These are phyloP conservation scores for Mechanitis mazaeus DNA, from an alignment of 2,888 invertebrate genomes.

Conservation along the genomic window DNA sequence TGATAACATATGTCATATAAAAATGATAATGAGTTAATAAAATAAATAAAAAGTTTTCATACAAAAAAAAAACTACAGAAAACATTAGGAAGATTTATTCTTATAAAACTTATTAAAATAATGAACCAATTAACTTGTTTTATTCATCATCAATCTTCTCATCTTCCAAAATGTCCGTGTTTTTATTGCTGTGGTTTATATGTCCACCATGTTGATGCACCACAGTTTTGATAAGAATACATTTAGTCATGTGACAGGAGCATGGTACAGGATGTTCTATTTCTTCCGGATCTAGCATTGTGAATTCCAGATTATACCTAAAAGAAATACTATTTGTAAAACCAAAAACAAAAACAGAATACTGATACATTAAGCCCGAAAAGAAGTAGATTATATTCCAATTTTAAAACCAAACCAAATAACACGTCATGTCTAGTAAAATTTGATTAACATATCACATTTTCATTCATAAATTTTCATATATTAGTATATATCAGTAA, in stretches of 20 bases:
- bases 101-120: background rate
- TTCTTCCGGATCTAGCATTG: conserved; percentile 80
- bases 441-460: too few species aligned
- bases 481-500: too few species aligned
- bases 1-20: too few species aligned
- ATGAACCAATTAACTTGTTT: conserved; percentile 9
- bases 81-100: background rate
- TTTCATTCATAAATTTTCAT: too few species aligned
- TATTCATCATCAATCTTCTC: conserved; percentile 42
- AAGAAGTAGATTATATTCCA: too few species aligned
- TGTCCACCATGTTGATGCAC: conserved; percentile 68
- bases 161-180: conserved; percentile 37
- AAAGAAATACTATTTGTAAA: conserved; percentile 19
- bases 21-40: too few species aligned
- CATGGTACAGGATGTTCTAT: conserved; percentile 88
- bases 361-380: too few species aligned
- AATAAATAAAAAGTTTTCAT: too few species aligned
- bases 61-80: background rate
- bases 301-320: conserved; percentile 83
- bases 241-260: conserved; percentile 85
- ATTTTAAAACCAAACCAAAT: too few species aligned
- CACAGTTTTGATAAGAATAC: conserved; percentile 82
- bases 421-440: too few species aligned
- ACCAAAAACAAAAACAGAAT: background rate
- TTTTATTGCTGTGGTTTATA: conserved; percentile 19